Evolutionary conservation across 2,113 vertebrate genomes (phyloP), one percentile per base, ranked within the genome.

Genomic region (Apaloderma vittatum): DNA sequence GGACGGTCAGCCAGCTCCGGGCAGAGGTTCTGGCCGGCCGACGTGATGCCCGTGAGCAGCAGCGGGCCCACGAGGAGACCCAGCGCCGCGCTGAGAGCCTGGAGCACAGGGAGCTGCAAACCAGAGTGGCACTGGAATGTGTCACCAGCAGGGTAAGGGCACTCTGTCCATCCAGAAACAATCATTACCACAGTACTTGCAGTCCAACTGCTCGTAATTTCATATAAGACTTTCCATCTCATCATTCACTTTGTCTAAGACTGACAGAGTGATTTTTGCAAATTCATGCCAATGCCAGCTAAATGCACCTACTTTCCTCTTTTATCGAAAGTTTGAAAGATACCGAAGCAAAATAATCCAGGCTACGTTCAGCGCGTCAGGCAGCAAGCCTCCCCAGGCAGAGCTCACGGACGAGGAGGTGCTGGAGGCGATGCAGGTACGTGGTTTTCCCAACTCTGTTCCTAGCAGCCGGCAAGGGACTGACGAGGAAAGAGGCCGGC

Each of bases 361-460:
- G 93, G 98, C 97, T 1, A 58, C 95, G 0, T 98, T 97, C 82
- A 96, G 79, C 3, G 3, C 58, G 0, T 36, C 85, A 1, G 98
- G 97, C 54, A 62, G 20, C 89, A 97, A 88, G 37, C 23, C 86
- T 2, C 79, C 93, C 5, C 20, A 21, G 37, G 72, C 24, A 0
- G 97, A 98, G 86, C 89, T 98, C 67, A 83, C 93, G 0, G 98
- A 98, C 0, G 57, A 59, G 1, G 96, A 98, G 27, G 52, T 98
- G 63, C 94, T 99, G 59, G 98, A 98, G 5, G 90, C 93, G 16
- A 58, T 98, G 92, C 98, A 98, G 98, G 98, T 98, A 96, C 0
- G 2, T 26, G 66, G 34, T 48, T 30, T 14, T 12, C 8, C 12
- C 1, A 22, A 23, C 43, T 8, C 57, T 22, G n/a, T 68, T 86